Percentiles rank a stretch among this genome's conserved stretches.
Evolutionary conservation across 2,888 invertebrate genomes (phyloP).

Genomic region (Mechanitis mazaeus): DNA sequence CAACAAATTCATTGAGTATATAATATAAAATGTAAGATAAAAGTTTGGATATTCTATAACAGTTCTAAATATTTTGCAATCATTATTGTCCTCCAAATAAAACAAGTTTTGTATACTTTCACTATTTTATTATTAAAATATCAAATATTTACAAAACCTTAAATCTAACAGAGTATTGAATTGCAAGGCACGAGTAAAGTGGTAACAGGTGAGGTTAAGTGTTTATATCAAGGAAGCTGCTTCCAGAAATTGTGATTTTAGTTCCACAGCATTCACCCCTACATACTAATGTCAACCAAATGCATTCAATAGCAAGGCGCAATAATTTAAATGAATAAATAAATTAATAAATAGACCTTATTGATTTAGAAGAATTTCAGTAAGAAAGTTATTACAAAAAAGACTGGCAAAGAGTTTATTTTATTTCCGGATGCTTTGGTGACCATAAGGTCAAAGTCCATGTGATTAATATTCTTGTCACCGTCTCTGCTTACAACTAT

Average conservation of each 20-base stretch:
- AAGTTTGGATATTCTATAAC: too few species aligned
- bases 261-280: constrained; percentile 38
- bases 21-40: too few species aligned
- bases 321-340: constrained; percentile 64
- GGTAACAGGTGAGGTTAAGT: constrained; percentile 56
- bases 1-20: too few species aligned
- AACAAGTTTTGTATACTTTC: constrained; percentile 28
- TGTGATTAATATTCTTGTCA: constrained; percentile 46
- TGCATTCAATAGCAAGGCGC: constrained; percentile 71
- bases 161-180: constrained; percentile 67
- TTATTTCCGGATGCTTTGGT: constrained; percentile 27
- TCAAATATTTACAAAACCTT: constrained; percentile 70
- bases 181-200: constrained; percentile 56
- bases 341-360: constrained; percentile 45
- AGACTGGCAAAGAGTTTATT: constrained; percentile 36
- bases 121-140: constrained; percentile 39
- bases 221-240: constrained; percentile 27
- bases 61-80: background rate
- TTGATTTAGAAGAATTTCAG: constrained; percentile 43
- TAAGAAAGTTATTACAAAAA: constrained; percentile 46
- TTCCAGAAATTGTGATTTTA: constrained; percentile 14
- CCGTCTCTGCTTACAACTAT: constrained; percentile 37
- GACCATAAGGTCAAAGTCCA: constrained; percentile 43
- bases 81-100: constrained; percentile 14
- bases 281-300: constrained; percentile 42